A percentile compares a stretch with the other conserved stretches of the same genome.
Conservation (phyloP, 2,888 invertebrate species). For the Oegoconia quadripuncta region DNA sequence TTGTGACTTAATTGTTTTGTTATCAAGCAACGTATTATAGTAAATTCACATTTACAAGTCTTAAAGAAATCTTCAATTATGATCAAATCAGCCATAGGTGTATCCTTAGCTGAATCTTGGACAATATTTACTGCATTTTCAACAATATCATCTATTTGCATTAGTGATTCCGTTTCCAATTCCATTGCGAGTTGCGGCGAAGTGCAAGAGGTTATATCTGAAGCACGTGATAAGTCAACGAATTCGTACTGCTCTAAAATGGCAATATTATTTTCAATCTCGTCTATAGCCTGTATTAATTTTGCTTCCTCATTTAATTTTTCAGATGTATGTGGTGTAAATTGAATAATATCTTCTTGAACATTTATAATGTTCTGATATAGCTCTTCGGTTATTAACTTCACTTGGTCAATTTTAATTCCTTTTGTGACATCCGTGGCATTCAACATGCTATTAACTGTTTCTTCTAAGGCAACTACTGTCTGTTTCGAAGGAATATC, state of each 20-base stretch:
- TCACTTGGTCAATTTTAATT: conserved; percentile 48
- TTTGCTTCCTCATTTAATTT: conserved; percentile 47
- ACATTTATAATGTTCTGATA: conserved; percentile 44
- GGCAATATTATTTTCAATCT: conserved; percentile 58
- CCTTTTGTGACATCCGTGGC: conserved; percentile 45
- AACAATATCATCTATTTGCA: conserved; percentile 46
- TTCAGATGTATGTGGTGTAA: conserved; percentile 36
- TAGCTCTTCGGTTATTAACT: conserved; percentile 49
- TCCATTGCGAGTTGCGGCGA: conserved; percentile 44
- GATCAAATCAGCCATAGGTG: conserved; percentile 42
- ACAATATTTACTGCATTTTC: conserved; percentile 47
- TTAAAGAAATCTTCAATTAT: conserved; percentile 55
- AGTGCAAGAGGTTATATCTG: conserved; percentile 41
- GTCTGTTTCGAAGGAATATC: conserved; percentile 22
- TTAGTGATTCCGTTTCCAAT: conserved; percentile 46
- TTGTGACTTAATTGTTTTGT: conserved; percentile 50
- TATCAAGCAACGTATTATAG: conserved; percentile 47
- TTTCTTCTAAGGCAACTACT: conserved; percentile 34
- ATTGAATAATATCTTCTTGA: conserved; percentile 56
- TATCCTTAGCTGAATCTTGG: conserved; percentile 41
- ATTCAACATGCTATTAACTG: conserved; percentile 42
- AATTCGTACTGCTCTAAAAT: conserved; percentile 59
- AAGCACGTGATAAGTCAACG: conserved; percentile 49
- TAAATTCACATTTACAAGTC: conserved; percentile 53
- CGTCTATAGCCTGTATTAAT: conserved; percentile 51